These are phyloP conservation scores for Lepus timidus DNA, from an alignment of 2,113 vertebrate genomes.

Conservation along the genomic window DNA sequence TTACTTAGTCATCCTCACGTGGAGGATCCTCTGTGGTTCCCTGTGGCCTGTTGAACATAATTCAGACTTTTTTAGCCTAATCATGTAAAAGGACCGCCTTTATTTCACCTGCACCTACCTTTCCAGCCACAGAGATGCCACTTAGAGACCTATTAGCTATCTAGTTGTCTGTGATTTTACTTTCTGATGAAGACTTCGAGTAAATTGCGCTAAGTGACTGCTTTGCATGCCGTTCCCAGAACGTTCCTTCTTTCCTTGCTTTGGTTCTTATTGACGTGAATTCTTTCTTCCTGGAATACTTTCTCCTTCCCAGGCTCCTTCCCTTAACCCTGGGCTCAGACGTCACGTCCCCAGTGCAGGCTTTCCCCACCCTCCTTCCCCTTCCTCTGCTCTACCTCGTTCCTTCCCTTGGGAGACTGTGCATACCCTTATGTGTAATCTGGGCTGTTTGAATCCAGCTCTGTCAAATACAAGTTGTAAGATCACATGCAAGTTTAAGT, in stretches of 20 bases:
- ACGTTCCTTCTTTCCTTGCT: conserved; percentile 17
- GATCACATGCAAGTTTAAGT: neutral
- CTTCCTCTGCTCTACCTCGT: neutral
- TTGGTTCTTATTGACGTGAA: conserved; percentile 12
- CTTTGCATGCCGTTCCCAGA: conserved; percentile 10
- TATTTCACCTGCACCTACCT: conserved; percentile 17
- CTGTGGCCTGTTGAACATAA: conserved; percentile 4
- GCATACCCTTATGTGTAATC: neutral
- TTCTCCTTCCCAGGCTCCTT: neutral
- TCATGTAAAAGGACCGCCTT: neutral
- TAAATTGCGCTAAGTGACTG: conserved; percentile 14
- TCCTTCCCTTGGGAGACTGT: neutral
- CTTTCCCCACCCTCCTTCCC: neutral
- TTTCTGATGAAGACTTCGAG: conserved; percentile 9
- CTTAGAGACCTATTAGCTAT: neutral
- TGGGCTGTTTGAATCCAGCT: conserved; percentile 8
- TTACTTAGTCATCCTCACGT: neutral
- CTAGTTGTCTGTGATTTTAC: conserved; percentile 25
- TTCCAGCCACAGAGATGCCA: neutral
- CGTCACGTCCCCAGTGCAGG: neutral
- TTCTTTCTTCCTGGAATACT: conserved; percentile 16
- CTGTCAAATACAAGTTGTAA: neutral
- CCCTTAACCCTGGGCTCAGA: neutral
- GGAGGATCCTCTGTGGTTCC: neutral
- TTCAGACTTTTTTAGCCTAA: conserved; percentile 43